Conservation (phyloP, 1,140 invertebrate species). For the Protaetia brevitarsis region DNA sequence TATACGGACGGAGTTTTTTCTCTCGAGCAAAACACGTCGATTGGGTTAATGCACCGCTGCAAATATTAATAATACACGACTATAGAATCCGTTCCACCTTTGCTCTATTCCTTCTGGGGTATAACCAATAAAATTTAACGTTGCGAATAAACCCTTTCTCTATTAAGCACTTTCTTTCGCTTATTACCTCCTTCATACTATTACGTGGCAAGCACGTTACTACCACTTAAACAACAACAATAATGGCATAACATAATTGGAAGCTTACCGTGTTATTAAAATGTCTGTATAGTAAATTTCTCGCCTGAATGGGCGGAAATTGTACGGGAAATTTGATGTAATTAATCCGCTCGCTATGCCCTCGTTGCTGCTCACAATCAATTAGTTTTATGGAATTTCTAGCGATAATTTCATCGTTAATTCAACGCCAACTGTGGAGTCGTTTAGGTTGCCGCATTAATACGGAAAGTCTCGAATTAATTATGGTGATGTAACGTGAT, state of each 20-base stretch:
- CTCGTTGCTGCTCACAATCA: not conserved
- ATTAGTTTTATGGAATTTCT: not conserved
- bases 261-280: no score
- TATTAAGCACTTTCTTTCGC: not conserved
- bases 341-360: not conserved
- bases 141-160: not conserved
- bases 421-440: not conserved
- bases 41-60: slow-evolving; percentile 4
- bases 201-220: no score
- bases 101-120: not conserved
- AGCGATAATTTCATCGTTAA: not conserved
- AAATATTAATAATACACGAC: no score
- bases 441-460: no score
- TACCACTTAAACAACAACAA: no score
- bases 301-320: not conserved
- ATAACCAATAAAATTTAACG: not conserved
- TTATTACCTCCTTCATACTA: not conserved
- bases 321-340: not conserved
- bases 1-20: not conserved
- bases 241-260: no score
- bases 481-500: no score
- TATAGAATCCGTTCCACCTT: not conserved
- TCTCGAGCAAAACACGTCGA: not conserved
- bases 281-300: no score
- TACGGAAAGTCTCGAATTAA: no score